Conservation (phyloP, 2,888 invertebrate genomes). For the Lithodes maja region DNA sequence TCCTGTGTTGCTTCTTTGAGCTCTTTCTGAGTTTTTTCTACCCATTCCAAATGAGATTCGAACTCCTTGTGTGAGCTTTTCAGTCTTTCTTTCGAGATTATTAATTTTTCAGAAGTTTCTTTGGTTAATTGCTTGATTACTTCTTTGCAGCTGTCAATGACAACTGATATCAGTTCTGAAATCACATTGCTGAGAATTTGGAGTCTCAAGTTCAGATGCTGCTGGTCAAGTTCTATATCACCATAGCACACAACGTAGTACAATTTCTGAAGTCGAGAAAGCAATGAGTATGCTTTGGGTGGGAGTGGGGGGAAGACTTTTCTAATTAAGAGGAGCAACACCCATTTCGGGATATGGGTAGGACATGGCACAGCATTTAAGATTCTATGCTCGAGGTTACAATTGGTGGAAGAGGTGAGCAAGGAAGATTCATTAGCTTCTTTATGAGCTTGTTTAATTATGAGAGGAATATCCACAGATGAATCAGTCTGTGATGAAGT, state of each 20-base stretch:
- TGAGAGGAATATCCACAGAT: neutral
- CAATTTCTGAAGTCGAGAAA: constrained; percentile 20
- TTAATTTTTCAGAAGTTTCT: constrained; percentile 30
- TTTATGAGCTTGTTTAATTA: neutral
- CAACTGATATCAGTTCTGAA: constrained; percentile 25
- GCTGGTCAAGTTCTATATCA: constrained; percentile 35
- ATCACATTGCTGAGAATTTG: constrained; percentile 14
- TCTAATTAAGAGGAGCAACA: constrained; percentile 33
- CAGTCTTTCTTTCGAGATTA: constrained; percentile 23
- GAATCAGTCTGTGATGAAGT: neutral
- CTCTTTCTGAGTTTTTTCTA: constrained; percentile 44
- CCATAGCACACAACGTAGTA: constrained; percentile 37
- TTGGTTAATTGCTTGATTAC: constrained; percentile 21
- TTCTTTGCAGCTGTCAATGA: constrained; percentile 32
- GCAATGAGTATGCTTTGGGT: neutral
- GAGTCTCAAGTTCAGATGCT: constrained; percentile 27
- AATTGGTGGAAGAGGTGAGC: no score
- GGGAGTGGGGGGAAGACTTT: constrained; percentile 48
- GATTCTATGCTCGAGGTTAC: neutral
- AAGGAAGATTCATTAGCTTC: neutral
- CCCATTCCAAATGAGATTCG: constrained; percentile 17
- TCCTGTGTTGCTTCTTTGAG: constrained; percentile 37
- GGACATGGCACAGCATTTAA: constrained; percentile 33
- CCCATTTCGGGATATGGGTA: constrained; percentile 16
- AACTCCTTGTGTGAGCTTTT: constrained; percentile 29